Evolutionary conservation across 2,888 invertebrate species (phyloP), one percentile per base, ranked within the genome.

Genomic region (Latrodectus elegans): DNA sequence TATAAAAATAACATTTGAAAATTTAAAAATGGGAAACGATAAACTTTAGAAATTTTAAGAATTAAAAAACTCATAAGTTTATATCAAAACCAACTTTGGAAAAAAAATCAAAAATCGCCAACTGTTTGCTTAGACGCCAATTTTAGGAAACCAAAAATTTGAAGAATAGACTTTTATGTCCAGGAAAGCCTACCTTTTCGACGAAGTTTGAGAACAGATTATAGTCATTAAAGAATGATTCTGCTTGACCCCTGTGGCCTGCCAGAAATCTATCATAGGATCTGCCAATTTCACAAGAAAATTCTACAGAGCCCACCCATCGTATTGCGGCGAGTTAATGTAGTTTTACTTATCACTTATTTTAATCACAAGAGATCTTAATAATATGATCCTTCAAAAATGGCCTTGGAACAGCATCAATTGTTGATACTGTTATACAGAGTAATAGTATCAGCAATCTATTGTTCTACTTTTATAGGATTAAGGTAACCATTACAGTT

Each of bases 361-460:
- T 38, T 52, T 75, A 75, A 75, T 75, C 82, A 68, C 53, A 49
- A 74, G 55, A 74, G 73, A 73, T 81, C 81, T 67, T 81, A 81
- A 81, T 67, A 64, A 26, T 67, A 67, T 26, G 17, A 65, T 81
- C 81, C 51, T 68, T 81, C 81, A 81, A 74, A 38, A 38, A 6
- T 38, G 38, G 4, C 38, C 38, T 38, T 0, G 38, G 4, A 38
- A 1, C 6, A 38, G 38, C 38, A 38, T 38, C 38, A 38, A n/a
- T n/a, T 4, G 4, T 4, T 1, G 4, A 38, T 38, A 38, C 38
- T 38, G 38, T 38, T 38, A 38, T 38, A 38, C 38, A 38, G 1
- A 38, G 38, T 38, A 38, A 38, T 22, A 22, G 1, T 38, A 38
- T 38, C 38, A 38, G 1, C 38, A 38, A 38, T 38, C 38, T 38